Percentiles rank a stretch among this genome's conserved stretches.
Conservation (phyloP, 2,113 vertebrate species). For the Antechinus flavipes region DNA sequence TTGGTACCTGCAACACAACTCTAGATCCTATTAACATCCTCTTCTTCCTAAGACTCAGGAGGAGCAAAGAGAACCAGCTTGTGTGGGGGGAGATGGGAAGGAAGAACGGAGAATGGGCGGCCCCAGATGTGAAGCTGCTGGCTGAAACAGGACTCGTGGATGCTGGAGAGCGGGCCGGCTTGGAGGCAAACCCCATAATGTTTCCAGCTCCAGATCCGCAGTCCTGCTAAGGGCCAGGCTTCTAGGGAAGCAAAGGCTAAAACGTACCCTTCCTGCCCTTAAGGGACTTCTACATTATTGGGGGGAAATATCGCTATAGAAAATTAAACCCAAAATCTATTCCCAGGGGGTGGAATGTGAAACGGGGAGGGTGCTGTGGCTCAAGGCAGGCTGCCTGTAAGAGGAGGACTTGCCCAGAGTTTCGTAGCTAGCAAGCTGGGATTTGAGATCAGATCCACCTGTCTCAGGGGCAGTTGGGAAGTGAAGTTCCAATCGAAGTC, state of each 20-base stretch:
- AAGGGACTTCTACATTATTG: neutral
- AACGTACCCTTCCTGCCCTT: neutral
- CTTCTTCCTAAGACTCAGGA: neutral
- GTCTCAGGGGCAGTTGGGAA: neutral
- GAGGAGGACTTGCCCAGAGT: neutral
- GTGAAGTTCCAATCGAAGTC: neutral
- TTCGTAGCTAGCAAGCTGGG: neutral
- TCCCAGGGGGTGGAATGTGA: neutral
- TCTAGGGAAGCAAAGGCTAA: neutral
- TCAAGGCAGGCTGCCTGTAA: neutral
- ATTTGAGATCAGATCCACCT: neutral
- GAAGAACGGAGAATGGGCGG: fast-evolving
- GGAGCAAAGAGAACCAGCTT: neutral
- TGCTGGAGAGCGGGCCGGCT: neutral
- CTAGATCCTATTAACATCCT: neutral
- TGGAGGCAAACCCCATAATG: neutral
- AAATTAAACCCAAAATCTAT: neutral
- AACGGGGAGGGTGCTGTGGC: neutral
- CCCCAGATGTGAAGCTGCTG: neutral
- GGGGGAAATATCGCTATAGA: neutral
- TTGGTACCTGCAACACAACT: neutral
- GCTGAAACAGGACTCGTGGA: neutral
- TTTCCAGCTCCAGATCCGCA: neutral
- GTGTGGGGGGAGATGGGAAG: neutral
- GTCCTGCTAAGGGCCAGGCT: neutral